Evolutionary conservation across 2,113 vertebrate genomes (phyloP).

Genomic region (Cardinalis cardinalis): DNA sequence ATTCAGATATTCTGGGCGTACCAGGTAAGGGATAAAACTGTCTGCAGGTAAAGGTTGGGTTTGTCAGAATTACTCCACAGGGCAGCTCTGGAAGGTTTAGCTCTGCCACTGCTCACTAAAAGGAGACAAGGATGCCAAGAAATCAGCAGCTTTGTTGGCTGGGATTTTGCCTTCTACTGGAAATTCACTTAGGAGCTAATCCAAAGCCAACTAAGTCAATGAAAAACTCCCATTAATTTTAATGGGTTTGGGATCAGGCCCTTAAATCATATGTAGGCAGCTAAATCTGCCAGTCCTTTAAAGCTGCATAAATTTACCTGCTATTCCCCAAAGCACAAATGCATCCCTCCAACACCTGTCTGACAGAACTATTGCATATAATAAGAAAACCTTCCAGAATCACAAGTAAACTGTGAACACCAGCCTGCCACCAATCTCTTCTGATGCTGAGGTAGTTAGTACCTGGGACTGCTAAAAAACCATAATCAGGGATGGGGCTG

Average conservation of each 20-base stretch:
- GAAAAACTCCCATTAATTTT: conserved; percentile 61
- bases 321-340: conserved; percentile 51
- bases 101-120: not conserved
- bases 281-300: conserved; percentile 64
- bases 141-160: conserved; percentile 53
- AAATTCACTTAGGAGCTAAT: conserved; percentile 63
- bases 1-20: not conserved
- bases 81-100: not conserved
- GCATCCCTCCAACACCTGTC: conserved; percentile 55
- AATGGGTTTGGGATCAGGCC: conserved; percentile 53
- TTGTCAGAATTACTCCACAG: not conserved
- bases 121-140: conserved; percentile 17
- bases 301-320: conserved; percentile 61
- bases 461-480: conserved; percentile 24
- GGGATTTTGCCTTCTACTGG: conserved; percentile 54
- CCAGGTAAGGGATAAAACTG: not conserved
- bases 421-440: conserved; percentile 42
- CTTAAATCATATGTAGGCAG: conserved; percentile 57
- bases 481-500: not conserved
- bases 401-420: conserved; percentile 52
- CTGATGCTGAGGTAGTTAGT: conserved; percentile 2
- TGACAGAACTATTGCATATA: conserved; percentile 47
- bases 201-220: conserved; percentile 61
- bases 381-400: conserved; percentile 58
- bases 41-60: not conserved